Evolutionary conservation across 35 echinoderm and acorn worm genomes (phyloP), one percentile per base, ranked within the genome.

Genomic region (Patiria miniata): DNA sequence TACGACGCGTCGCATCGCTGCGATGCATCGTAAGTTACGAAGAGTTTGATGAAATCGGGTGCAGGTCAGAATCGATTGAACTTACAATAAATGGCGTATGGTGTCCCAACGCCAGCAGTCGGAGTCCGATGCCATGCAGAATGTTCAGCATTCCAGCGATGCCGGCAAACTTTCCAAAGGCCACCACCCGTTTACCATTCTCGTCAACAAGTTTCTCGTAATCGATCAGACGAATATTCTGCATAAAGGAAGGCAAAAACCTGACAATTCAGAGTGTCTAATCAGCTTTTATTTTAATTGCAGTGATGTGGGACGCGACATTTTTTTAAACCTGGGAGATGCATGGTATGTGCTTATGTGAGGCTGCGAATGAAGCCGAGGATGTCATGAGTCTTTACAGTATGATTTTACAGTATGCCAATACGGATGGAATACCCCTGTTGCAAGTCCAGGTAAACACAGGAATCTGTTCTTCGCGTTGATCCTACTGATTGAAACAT

Each of bases 41-140:
- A n/a, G n/a, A n/a, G n/a, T n/a, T n/a, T n/a, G n/a, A n/a, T n/a
- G n/a, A n/a, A n/a, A n/a, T n/a, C n/a, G n/a, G n/a, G n/a, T n/a
- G n/a, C 21, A 68, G 60, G 60, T 23, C 60, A 30, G 34, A 30
- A 34, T 18, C 19, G 18, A 0, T 38, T 22, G 19, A 60, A 90
- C 91, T 98, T 85, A 98, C 95, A 77, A 98, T 91, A 50, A 94
- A 94, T 65, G 95, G 95, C 22, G 95, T 98, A 65, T 98, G 92
- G 54, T 94, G 92, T 26, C 95, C 95, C 22, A 98, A 68, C 1
- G 92, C 95, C 33, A 98, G 68, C 52, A 98, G 85, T 22, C 95
- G 56, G 29, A 98, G 58, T 30, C 95, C 95, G 39, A 98, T 87
- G n/a, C 95, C 95, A 82, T 98, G 95, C 51, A 98, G 65, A 39